These are phyloP conservation scores for Rhingia rostrata DNA, from an alignment of 2,888 invertebrate genomes.

Conservation along the genomic window DNA sequence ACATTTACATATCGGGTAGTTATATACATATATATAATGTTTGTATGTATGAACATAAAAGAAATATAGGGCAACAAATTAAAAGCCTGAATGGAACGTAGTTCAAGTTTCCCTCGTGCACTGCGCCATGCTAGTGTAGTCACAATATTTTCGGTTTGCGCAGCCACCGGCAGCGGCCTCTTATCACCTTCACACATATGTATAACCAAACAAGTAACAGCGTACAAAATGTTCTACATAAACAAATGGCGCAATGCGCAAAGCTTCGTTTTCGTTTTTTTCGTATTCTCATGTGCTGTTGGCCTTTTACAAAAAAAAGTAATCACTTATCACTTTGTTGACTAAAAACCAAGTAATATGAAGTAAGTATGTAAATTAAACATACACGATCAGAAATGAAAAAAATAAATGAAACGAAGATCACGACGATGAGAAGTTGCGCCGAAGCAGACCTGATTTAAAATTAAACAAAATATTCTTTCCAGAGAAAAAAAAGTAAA, in stretches of 20 bases:
- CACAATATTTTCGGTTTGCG: slow-evolving; percentile 25
- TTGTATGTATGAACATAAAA: neutral
- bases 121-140: slow-evolving; percentile 16
- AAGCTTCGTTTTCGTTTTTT: slow-evolving; percentile 33
- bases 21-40: neutral
- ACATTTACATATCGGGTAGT: neutral
- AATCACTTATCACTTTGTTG: slow-evolving; percentile 52
- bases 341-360: slow-evolving; percentile 5
- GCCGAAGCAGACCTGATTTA: neutral
- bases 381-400: slow-evolving; percentile 21
- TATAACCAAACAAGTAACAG: neutral
- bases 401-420: slow-evolving; percentile 3
- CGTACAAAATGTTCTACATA: slow-evolving; percentile 16
- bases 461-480: neutral
- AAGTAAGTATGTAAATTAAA: slow-evolving; percentile 37
- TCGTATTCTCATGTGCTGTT: slow-evolving; percentile 27
- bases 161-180: slow-evolving; percentile 30
- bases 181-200: slow-evolving; percentile 45
- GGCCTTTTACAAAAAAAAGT: slow-evolving; percentile 40
- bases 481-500: neutral
- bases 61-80: slow-evolving; percentile 34
- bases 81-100: slow-evolving; percentile 35
- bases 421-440: neutral
- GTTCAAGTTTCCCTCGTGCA: slow-evolving; percentile 28
- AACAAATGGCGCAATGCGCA: slow-evolving; percentile 59